phyloP scores from a whole-genome alignment of 2,888 invertebrate species.

The Heliconius sara region DNA sequence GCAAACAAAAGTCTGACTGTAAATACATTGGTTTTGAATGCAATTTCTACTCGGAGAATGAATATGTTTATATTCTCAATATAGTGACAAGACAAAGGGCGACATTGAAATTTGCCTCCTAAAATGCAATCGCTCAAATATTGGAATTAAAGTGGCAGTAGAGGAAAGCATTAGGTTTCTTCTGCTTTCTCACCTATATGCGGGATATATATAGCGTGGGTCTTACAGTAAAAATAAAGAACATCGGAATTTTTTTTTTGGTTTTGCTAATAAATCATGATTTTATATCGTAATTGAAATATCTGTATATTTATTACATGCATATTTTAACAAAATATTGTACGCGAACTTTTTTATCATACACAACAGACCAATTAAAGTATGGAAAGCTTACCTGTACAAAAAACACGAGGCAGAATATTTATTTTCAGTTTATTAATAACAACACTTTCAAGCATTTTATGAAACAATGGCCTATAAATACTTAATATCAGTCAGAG shows the following conservation, averaged over 20 bases:
- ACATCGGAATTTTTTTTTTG: background rate
- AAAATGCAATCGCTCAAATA: too few species aligned
- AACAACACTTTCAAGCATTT: conserved; percentile 74
- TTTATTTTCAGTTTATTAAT: conserved; percentile 63
- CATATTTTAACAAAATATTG: background rate
- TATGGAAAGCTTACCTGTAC: conserved; percentile 18
- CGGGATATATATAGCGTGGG: background rate
- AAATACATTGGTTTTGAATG: background rate
- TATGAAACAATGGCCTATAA: conserved; percentile 75
- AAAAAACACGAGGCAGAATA: conserved; percentile 39
- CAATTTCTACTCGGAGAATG: background rate
- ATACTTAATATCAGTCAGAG: conserved; percentile 70
- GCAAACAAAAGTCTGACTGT: too few species aligned
- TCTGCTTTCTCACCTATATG: too few species aligned
- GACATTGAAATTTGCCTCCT: too few species aligned
- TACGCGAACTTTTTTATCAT: background rate
- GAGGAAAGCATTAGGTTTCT: too few species aligned
- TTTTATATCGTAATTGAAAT: too few species aligned
- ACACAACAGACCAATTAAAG: conserved; percentile 17
- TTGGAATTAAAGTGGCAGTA: too few species aligned
- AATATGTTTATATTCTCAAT: background rate
- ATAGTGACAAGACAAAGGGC: too few species aligned
- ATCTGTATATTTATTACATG: too few species aligned
- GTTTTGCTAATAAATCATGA: background rate
- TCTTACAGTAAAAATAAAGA: background rate